phyloP scores from a whole-genome alignment of 2,888 invertebrate species.

The Mantis religiosa region DNA sequence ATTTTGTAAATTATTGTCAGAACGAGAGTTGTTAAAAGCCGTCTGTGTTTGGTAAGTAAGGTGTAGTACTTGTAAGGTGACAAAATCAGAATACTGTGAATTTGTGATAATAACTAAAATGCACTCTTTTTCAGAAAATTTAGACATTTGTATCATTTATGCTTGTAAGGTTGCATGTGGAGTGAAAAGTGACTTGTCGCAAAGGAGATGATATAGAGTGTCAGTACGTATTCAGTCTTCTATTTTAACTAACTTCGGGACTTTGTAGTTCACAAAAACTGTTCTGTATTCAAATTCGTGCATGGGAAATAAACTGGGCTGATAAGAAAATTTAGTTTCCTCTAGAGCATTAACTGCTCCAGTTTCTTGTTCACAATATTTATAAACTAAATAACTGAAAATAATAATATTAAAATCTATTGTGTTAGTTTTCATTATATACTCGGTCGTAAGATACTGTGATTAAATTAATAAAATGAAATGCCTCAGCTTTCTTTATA shows the following conservation, averaged over 20 bases:
- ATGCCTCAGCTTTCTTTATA: not conserved
- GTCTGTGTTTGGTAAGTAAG: conserved; percentile 26
- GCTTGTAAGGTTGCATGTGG: not conserved
- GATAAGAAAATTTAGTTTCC: not conserved
- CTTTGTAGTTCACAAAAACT: not conserved
- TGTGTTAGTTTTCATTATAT: not conserved
- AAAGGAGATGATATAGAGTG: not conserved
- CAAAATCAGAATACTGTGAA: conserved; percentile 10
- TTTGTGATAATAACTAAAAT: not conserved
- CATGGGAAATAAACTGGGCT: not conserved
- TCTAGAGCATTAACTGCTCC: not conserved
- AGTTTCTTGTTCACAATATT: not conserved
- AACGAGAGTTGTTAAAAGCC: not conserved
- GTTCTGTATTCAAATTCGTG: not conserved
- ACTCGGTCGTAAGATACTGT: not conserved
- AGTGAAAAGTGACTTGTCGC: not conserved
- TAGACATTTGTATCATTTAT: not conserved
- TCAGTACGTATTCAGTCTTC: not conserved
- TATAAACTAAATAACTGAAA: not conserved
- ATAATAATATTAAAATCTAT: not conserved
- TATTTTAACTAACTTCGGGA: not conserved
- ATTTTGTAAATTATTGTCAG: not conserved
- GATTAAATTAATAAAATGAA: not conserved
- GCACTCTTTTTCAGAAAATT: not conserved
- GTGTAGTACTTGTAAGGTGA: conserved; percentile 19